These are phyloP conservation scores for Collichthys lucidus DNA, from an alignment of 2,113 vertebrate genomes.

Conservation along the genomic window DNA sequence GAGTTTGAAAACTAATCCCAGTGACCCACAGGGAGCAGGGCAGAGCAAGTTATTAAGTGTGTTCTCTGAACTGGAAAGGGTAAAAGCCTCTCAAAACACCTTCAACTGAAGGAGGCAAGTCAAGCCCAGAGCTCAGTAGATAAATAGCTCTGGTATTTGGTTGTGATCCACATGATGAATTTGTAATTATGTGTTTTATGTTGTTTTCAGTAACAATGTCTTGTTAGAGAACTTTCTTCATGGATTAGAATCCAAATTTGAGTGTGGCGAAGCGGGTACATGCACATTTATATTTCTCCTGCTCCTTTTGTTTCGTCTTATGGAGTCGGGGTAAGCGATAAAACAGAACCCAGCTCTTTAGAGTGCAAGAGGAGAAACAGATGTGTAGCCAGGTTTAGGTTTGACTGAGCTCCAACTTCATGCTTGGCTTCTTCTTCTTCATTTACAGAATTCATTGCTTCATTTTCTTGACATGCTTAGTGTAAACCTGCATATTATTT, in stretches of 20 bases:
- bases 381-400: no score
- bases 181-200: neutral
- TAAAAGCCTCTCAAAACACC: neutral
- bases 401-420: neutral
- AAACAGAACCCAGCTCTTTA: neutral
- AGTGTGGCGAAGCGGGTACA: neutral
- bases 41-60: neutral
- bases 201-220: neutral
- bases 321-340: neutral
- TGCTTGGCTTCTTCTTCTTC: neutral
- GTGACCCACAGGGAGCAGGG: neutral
- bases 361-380: neutral
- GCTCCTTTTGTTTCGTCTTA: neutral
- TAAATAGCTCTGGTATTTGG: neutral
- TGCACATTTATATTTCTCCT: neutral
- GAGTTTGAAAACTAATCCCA: slow-evolving; percentile 6
- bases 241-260: neutral
- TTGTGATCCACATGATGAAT: neutral
- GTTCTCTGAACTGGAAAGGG: neutral
- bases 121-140: neutral
- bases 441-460: neutral
- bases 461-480: neutral
- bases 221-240: neutral
- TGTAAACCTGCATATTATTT: neutral
- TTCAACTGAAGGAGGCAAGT: no score